Evolutionary conservation across 2,888 invertebrate species (phyloP).

Genomic region (Leistus spinibarbis): DNA sequence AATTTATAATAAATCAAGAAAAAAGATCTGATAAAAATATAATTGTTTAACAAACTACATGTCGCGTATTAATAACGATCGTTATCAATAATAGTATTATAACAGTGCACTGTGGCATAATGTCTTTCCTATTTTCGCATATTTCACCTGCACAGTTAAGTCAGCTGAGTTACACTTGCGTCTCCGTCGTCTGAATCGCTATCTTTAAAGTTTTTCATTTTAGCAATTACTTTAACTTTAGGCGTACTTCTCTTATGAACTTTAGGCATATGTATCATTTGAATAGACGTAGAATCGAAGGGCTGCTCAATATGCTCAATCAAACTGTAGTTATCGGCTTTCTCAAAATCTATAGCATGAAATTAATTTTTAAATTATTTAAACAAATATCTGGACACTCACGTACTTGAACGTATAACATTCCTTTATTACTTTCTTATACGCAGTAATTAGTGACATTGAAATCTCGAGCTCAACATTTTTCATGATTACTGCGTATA

Average conservation of each 20-base stretch:
- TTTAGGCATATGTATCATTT: not conserved
- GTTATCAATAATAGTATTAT: no score
- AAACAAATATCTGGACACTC: not conserved
- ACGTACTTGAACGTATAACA: no score
- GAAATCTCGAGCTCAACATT: no score
- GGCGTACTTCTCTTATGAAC: no score
- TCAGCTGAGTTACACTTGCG: not conserved
- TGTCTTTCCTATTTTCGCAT: not conserved
- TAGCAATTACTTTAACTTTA: not conserved
- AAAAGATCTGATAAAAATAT: no score
- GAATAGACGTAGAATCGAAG: not conserved
- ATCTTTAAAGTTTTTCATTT: not conserved
- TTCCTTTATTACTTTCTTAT: no score
- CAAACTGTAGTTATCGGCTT: not conserved
- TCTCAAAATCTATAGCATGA: not conserved
- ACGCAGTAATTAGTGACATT: no score
- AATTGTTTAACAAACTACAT: no score
- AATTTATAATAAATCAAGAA: no score
- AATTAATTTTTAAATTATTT: not conserved
- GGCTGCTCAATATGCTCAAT: not conserved
- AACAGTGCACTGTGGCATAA: not conserved
- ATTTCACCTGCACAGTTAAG: not conserved
- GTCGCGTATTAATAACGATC: no score
- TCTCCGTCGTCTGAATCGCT: not conserved
- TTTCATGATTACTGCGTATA: no score